These are phyloP conservation scores for Exocentrus adspersus DNA, from an alignment of 2,888 invertebrate genomes.

Conservation along the genomic window DNA sequence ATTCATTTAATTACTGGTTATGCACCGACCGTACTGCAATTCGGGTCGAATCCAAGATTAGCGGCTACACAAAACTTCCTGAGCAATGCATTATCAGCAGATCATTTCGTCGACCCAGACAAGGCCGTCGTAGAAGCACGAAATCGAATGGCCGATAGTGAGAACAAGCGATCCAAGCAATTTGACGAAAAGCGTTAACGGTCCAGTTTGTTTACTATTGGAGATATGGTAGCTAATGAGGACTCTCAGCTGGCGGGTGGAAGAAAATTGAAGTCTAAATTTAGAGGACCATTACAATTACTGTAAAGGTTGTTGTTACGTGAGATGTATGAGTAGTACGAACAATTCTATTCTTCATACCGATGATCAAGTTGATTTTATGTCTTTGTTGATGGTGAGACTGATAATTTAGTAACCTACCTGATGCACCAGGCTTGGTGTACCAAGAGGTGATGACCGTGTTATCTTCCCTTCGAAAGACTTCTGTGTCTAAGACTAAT, in stretches of 20 bases:
- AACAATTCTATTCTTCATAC: too few relatives aligned
- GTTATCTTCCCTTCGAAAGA: too few relatives aligned
- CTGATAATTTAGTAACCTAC: too few relatives aligned
- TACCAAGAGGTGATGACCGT: too few relatives aligned
- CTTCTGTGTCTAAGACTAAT: too few relatives aligned
- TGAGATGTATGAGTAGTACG: too few relatives aligned
- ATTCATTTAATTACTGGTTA: slow-evolving; percentile 24
- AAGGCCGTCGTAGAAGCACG: slow-evolving; percentile 28
- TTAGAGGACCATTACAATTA: slow-evolving; percentile 36
- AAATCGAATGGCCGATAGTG: slow-evolving; percentile 7
- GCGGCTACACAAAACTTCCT: slow-evolving; percentile 28
- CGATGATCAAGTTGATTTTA: too few relatives aligned
- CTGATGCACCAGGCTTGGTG: too few relatives aligned
- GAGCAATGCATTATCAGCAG: slow-evolving; percentile 16
- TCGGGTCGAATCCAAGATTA: slow-evolving; percentile 30
- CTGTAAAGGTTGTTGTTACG: too few relatives aligned
- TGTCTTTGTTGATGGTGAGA: too few relatives aligned
- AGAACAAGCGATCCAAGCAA: slow-evolving; percentile 16
- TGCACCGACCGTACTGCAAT: slow-evolving; percentile 28
- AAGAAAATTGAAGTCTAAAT: slow-evolving; percentile 36
- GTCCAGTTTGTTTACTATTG: background rate
- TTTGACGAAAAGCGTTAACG: background rate
- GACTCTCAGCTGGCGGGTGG: slow-evolving; percentile 37
- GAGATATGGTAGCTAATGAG: slow-evolving; percentile 31
- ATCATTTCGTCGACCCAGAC: slow-evolving; percentile 34